Evolutionary conservation across 1,140 invertebrate species (phyloP), one percentile per base, ranked within the genome.

Genomic region (Cydia splendana): DNA sequence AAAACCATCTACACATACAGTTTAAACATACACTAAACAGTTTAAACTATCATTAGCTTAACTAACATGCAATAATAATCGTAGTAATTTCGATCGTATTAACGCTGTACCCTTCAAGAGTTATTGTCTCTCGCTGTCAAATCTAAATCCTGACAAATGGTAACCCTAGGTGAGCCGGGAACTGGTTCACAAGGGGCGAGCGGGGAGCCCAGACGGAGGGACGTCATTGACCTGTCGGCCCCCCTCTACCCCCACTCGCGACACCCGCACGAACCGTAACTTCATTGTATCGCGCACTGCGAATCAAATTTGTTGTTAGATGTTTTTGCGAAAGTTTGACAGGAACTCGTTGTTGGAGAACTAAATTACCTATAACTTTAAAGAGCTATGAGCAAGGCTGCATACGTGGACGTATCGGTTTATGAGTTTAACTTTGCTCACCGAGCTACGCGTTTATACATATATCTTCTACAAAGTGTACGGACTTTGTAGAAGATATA

Each of bases 221-320:
- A 86, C 90, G 90, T 91, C 90, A 91, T 91, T 90, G 90, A 91
- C 90, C 90, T 90, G 85, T 80, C 57, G 57, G 83, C 81, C 84
- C 80, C 84, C 79, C 78, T 77, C 51, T 18, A n/a, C 51, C 79
- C 80, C 78, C 83, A 51, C 76, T 65, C 81, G 83, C 87, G 81
- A 85, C 87, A 84, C 84, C 84, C 82, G 83, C 86, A 82, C 84
- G 78, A 85, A 88, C 88, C 87, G 86, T 89, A 89, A 90, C 87
- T 88, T 87, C 85, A 90, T 89, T 91, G 89, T 90, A 85, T 84
- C 82, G 79, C 79, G 84, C 84, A 88, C 81, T 85, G 88, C 87
- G 85, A 91, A 90, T 88, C 84, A 87, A 90, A 89, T 90, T 90
- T 83, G 83, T 82, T 82, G 83, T 89, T 89, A 84, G 86, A 82